phyloP scores from a whole-genome alignment of 2,888 invertebrate species.

The Dinocampus coccinellae region DNA sequence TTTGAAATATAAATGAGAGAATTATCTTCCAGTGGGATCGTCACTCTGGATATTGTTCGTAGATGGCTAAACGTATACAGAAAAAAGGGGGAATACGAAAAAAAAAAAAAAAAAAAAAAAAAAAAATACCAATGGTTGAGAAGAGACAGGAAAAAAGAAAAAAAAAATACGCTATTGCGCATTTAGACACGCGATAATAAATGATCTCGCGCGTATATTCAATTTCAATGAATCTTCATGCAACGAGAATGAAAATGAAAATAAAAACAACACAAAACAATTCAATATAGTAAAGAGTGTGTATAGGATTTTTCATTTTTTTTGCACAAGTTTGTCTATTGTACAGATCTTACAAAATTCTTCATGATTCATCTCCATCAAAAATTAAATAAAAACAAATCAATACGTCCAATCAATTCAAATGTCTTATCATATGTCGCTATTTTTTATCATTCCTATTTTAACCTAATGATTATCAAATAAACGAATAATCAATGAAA shows the following conservation, averaged over 20 bases:
- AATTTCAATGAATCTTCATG: slow-evolving; percentile 3
- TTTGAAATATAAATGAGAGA: slow-evolving; percentile 58
- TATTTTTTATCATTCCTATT: no score
- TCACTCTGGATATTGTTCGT: slow-evolving; percentile 18
- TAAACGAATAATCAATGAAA: no score
- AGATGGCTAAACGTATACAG: slow-evolving; percentile 11
- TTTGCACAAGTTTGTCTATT: background rate
- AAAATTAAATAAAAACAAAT: background rate
- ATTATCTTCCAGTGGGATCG: slow-evolving; percentile 50
- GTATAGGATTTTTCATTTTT: background rate
- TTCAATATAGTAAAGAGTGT: background rate
- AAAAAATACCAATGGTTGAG: background rate
- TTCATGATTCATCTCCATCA: background rate
- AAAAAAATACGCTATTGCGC: background rate
- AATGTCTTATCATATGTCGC: no score
- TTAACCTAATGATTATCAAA: no score
- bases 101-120: background rate
- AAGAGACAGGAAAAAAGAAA: no score
- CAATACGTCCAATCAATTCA: no score
- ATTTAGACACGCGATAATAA: slow-evolving; percentile 21
- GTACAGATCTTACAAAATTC: no score
- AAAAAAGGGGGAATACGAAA: background rate
- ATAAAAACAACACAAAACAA: background rate
- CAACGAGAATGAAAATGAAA: background rate
- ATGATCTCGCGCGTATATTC: slow-evolving; percentile 25